Conservation (phyloP, 2,113 vertebrate genomes). For the Hucho hucho region DNA sequence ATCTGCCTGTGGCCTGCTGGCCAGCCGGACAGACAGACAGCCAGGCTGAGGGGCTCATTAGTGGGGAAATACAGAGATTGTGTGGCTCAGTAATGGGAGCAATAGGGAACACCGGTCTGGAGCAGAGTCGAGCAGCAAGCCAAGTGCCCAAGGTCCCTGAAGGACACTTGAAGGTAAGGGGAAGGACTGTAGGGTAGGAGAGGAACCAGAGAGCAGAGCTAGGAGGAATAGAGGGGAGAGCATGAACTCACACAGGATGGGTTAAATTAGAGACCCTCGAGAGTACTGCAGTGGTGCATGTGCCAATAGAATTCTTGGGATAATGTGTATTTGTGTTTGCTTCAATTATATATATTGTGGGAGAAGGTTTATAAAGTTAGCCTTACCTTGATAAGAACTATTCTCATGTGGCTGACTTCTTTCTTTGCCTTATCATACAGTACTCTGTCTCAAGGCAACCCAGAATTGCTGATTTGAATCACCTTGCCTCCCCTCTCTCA, state of each 20-base stretch:
- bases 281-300: neutral
- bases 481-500: no score
- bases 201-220: neutral
- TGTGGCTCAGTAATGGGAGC: neutral
- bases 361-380: neutral
- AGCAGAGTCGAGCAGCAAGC: neutral
- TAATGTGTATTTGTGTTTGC: neutral
- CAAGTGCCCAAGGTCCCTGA: neutral
- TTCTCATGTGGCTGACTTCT: neutral
- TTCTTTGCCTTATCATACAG: neutral
- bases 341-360: neutral
- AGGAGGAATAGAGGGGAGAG: neutral
- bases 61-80: neutral
- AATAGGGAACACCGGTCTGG: neutral
- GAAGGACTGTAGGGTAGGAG: neutral
- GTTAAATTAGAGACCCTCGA: neutral
- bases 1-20: no score
- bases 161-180: conserved; percentile 1
- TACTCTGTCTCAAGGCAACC: neutral
- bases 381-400: neutral
- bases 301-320: no score
- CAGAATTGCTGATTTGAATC: no score
- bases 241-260: neutral
- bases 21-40: no score
- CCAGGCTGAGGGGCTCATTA: no score